A percentile compares a stretch with the other conserved stretches of the same genome.
Conservation (phyloP, 92 coral and sea anemone genomes). For the Paragorgia papillata region DNA sequence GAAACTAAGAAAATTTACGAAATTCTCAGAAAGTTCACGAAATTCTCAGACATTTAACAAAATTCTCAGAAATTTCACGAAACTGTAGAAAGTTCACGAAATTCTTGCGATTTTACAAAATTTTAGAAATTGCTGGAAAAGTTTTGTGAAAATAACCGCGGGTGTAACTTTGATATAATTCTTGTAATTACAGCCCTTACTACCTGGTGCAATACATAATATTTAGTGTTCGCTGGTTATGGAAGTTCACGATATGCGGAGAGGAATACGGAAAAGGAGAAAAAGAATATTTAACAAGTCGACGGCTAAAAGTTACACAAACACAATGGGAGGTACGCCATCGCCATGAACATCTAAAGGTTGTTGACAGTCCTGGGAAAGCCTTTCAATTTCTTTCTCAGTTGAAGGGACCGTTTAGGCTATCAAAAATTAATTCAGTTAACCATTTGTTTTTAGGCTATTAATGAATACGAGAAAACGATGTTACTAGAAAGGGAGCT, state of each 20-base stretch:
- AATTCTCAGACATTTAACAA: too few species aligned
- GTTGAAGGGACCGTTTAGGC: neutral
- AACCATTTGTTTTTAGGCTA: conserved; percentile 54
- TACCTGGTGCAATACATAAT: conserved; percentile 70
- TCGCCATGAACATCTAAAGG: too few species aligned
- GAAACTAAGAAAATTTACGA: too few species aligned
- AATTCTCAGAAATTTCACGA: too few species aligned
- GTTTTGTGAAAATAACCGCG: too few species aligned
- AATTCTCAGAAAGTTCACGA: too few species aligned
- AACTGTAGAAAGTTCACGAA: too few species aligned
- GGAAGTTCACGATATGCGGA: conserved; percentile 79
- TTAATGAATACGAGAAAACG: conserved; percentile 62
- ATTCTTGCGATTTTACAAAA: too few species aligned
- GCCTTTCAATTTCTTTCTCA: too few species aligned
- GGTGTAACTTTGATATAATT: too few species aligned
- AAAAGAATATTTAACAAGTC: conserved; percentile 75
- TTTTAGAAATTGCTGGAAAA: too few species aligned
- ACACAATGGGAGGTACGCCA: conserved; percentile 82
- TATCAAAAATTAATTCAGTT: neutral
- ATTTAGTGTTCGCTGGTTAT: conserved; percentile 86
- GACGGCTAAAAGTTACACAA: conserved; percentile 66
- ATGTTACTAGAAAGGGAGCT: conserved; percentile 69
- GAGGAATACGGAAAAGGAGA: conserved; percentile 91
- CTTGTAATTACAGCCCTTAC: conserved; percentile 68
- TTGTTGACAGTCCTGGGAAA: too few species aligned